Evolutionary conservation across 1,140 invertebrate genomes (phyloP), one percentile per base, ranked within the genome.

Genomic region (Sesamia nonagrioides): DNA sequence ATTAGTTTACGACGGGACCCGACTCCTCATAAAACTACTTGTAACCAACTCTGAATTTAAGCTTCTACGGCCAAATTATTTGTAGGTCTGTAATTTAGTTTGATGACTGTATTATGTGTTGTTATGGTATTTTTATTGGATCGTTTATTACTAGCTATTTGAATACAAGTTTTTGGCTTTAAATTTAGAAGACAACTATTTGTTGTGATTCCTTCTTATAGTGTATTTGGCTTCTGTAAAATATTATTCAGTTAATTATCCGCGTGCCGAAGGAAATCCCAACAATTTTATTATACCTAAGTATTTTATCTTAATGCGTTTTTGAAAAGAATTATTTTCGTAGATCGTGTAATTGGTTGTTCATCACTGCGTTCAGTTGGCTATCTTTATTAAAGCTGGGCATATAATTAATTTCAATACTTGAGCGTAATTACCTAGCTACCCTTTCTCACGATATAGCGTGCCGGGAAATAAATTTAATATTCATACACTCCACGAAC

Each of bases 1-100:
- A 94, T 93, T 85, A 88, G 85, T 93, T 94, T 92, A 93, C 84
- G 85, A 88, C 89, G 80, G 80, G 50, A 83, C 76, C 35, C 61
- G 50, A 56, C 74, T 63, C 48, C 60, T 66, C 74, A 56, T 77
- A 77, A 77, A 77, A 77, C 73, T 75, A 75, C 61, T 56, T 68
- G 50, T 68, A 77, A 77, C 74, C 60, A 54, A 50, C 61, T 52
- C 60, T 60, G 61, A 54, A 68, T 76, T 42, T 76, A n/a, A 50
- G 45, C 11, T 40, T 42, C 61, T 17, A 33, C 61, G 61, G 60
- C 78, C 71, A 61, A 69, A 69, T 69, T 56, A 80, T 75, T 80
- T 48, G 37, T 27, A 3, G 9, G 37, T 71, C 48, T 40, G 72
- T 75, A 75, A 80, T 80, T 60, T 75, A 56, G 72, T 76, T 80